Evolutionary conservation across 2,888 invertebrate genomes (phyloP), one percentile per base, ranked within the genome.

Genomic region (Epinotia brunnichana): DNA sequence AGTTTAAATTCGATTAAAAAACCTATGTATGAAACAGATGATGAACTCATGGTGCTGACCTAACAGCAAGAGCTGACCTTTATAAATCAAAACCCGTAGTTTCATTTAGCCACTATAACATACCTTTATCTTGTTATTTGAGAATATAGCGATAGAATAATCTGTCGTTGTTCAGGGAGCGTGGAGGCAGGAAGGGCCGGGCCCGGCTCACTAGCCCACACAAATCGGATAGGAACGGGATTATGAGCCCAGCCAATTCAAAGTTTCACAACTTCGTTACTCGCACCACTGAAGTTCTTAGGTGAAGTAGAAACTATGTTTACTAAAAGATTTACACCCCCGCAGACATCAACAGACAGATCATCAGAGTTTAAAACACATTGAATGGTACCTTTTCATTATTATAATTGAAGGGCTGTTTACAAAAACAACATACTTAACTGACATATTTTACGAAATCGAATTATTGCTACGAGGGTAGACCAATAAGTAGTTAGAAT

Each of bases 251-350:
- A 76, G 78, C 88, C 89, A 90, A 90, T 90, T 89, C 83, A 87
- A 90, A 90, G 90, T 90, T 90, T 86, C 85, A 82, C 84, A 90
- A 90, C 89, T 90, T 90, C 86, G 89, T 90, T 90, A 90, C 83
- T 80, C 90, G 88, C 90, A 74, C 86, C 85, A 87, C 85, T 87
- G 88, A 84, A 88, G 86, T 87, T 87, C 83, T 84, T 85, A 87
- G 85, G 86, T 83, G 86, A 86, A 84, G 85, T 44, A n/a, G 62
- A 44, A 72, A 86, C 77, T 80, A 78, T 78, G 79, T 79, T 77
- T 68, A 71, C 60, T 61, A 67, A 56, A 67, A 61, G 53, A 72
- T 62, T 61, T 48, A 51, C 48, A 68, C 39, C n/a, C 19, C 59
- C 21, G 24, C 21, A 53, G 41, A 61, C 60, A 53, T 60, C 41